phyloP scores from a whole-genome alignment of 2,797 vertebrate genomes.

The Hypotaenidia philippensis region DNA sequence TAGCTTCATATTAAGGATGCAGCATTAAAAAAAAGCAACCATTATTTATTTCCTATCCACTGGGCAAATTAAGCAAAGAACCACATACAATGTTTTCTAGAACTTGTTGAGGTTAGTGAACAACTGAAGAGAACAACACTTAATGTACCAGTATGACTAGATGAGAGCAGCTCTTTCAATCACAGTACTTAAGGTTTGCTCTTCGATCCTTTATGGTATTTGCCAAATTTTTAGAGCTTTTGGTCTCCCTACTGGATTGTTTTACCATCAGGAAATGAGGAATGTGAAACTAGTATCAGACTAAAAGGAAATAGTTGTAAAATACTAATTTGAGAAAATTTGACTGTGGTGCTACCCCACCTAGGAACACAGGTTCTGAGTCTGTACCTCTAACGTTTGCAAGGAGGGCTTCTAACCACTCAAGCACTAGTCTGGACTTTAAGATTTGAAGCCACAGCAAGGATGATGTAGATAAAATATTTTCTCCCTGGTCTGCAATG shows the following conservation, averaged over 20 bases:
- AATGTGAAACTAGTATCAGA: not conserved
- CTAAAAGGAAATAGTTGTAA: not conserved
- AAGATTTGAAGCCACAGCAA: not conserved
- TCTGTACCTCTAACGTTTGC: not conserved
- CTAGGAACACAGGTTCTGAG: not conserved
- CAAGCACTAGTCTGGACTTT: not conserved
- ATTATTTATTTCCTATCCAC: constrained; percentile 23
- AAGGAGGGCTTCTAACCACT: not conserved
- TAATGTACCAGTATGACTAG: not conserved
- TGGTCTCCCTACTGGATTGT: not conserved
- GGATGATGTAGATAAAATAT: not conserved
- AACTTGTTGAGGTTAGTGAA: not conserved
- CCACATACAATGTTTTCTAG: not conserved
- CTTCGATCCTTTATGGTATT: not conserved
- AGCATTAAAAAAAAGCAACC: not conserved
- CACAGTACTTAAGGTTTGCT: not conserved
- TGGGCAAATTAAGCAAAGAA: constrained; percentile 22
- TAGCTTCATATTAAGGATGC: constrained; percentile 34
- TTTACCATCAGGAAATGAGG: not conserved
- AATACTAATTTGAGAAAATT: not conserved
- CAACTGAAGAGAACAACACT: not conserved
- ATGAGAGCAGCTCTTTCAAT: not conserved
- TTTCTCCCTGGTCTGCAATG: not conserved
- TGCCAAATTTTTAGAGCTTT: not conserved
- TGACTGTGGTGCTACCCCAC: not conserved